phyloP scores from a whole-genome alignment of 2,888 invertebrate genomes.

The Calameuta idolon region DNA sequence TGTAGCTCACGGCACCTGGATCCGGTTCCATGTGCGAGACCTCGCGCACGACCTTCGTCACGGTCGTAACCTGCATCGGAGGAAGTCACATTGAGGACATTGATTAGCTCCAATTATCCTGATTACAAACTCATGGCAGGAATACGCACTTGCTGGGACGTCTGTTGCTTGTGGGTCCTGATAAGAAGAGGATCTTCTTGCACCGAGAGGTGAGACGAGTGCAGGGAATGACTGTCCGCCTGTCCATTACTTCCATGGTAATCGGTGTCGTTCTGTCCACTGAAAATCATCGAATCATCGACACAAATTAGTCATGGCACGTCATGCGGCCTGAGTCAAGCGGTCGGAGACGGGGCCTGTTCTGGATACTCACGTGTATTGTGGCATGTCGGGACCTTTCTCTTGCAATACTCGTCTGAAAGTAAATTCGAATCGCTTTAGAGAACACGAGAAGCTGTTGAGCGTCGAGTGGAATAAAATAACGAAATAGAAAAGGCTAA shows the following conservation, averaged over 20 bases:
- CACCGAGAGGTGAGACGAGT: conserved; percentile 70
- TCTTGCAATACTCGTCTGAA: conserved; percentile 75
- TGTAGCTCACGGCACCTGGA: conserved; percentile 65
- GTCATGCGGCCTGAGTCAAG: neutral
- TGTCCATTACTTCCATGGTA: conserved; percentile 75
- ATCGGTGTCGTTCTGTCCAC: conserved; percentile 68
- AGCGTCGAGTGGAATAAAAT: too few relatives aligned
- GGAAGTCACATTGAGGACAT: neutral
- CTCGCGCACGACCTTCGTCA: conserved; percentile 78
- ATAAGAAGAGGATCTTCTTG: conserved; percentile 70
- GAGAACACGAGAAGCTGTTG: too few relatives aligned
- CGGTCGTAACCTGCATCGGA: conserved; percentile 73
- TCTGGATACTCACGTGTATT: conserved; percentile 72
- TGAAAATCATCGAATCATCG: conserved; percentile 41
- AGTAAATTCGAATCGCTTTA: conserved; percentile 43
- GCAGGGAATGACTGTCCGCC: conserved; percentile 74
- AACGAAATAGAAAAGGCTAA: too few relatives aligned
- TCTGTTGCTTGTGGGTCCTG: conserved; percentile 76
- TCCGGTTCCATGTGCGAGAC: conserved; percentile 73
- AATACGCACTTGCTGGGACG: conserved; percentile 72
- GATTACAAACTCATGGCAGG: neutral
- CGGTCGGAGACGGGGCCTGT: neutral
- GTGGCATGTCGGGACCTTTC: conserved; percentile 75
- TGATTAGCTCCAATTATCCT: neutral
- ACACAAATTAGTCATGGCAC: neutral